These are phyloP conservation scores for Leiothrix lutea DNA, from an alignment of 2,113 vertebrate species.

Conservation along the genomic window DNA sequence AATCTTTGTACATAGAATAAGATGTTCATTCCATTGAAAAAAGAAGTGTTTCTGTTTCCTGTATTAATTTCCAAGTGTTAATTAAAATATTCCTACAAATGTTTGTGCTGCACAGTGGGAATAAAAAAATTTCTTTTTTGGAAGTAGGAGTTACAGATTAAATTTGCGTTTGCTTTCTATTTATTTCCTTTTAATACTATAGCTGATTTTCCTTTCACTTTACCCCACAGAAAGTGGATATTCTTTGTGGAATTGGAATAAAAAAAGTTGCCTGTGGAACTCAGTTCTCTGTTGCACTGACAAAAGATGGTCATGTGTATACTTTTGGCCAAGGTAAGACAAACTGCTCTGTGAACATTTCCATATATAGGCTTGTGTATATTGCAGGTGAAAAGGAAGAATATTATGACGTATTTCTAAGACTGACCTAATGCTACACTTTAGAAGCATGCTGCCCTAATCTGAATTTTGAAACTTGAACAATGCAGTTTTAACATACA, in stretches of 20 bases:
- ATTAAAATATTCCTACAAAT: neutral
- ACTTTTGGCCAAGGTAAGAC: constrained; percentile 84
- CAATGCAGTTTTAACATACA: neutral
- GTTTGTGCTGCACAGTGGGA: neutral
- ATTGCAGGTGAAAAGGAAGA: neutral
- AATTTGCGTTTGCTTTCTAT: neutral
- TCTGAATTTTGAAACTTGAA: neutral
- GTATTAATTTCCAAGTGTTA: neutral
- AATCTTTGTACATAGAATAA: neutral
- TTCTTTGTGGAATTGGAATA: constrained; percentile 84
- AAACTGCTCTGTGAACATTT: neutral
- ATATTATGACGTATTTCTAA: neutral
- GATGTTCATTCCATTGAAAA: neutral
- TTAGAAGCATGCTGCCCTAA: neutral
- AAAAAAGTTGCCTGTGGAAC: constrained; percentile 87
- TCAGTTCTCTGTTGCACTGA: constrained; percentile 84
- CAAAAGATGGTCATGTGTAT: constrained; percentile 83
- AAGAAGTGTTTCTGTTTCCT: neutral
- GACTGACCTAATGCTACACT: neutral
- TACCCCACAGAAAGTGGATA: constrained; percentile 80
- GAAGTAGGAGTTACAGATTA: neutral
- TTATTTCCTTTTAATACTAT: neutral
- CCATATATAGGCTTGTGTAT: neutral
- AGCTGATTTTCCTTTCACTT: neutral
- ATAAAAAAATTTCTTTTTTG: neutral